Conservation (phyloP, 2,888 invertebrate genomes). For the Gastrophysa polygoni region DNA sequence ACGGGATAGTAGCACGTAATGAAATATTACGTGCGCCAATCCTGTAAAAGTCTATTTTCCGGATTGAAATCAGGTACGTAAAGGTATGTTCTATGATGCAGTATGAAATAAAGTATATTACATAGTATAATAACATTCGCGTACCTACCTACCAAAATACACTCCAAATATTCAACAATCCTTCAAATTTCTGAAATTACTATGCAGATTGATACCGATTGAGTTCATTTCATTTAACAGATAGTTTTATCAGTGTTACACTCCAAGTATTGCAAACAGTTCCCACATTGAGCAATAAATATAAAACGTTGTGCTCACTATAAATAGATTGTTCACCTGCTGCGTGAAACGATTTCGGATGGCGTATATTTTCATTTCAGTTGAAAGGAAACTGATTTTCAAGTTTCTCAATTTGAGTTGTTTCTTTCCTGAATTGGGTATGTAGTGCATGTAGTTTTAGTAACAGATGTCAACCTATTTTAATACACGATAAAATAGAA, state of each 20-base stretch:
- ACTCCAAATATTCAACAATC: neutral
- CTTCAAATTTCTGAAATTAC: neutral
- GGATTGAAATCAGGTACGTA: too few relatives aligned
- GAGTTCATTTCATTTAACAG: neutral
- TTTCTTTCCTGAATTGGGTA: neutral
- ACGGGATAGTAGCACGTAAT: too few relatives aligned
- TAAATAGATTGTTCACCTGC: constrained; percentile 43
- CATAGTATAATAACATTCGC: too few relatives aligned
- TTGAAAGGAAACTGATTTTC: neutral
- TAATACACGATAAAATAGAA: too few relatives aligned
- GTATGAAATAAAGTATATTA: too few relatives aligned
- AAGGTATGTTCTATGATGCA: too few relatives aligned
- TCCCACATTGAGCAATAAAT: constrained; percentile 23
- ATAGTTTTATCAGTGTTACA: constrained; percentile 1
- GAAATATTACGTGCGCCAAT: too few relatives aligned
- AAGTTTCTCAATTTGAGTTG: neutral
- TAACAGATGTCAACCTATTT: too few relatives aligned
- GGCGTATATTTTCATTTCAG: neutral
- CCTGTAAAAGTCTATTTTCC: too few relatives aligned
- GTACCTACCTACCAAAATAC: too few relatives aligned
- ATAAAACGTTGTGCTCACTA: constrained; percentile 30
- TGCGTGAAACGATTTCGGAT: neutral
- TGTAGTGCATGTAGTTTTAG: too few relatives aligned
- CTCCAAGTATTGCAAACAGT: constrained; percentile 1
- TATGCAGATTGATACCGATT: neutral